Conservation (phyloP, 2,797 vertebrate species). For the Amblyopsis hoosieri region DNA sequence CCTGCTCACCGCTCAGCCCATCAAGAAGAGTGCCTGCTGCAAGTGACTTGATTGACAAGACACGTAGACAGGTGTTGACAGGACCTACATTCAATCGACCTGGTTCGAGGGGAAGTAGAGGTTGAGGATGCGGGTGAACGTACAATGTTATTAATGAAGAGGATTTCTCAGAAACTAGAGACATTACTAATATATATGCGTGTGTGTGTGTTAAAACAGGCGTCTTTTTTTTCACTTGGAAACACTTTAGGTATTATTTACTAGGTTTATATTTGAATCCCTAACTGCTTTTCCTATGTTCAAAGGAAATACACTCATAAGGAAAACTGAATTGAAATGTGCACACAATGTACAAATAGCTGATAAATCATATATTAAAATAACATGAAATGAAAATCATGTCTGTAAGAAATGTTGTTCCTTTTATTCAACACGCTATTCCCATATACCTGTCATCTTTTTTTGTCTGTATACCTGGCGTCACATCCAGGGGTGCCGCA, state of each 20-base stretch:
- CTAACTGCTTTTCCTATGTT: neutral
- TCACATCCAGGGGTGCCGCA: no score
- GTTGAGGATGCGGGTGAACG: neutral
- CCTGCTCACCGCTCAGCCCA: constrained; percentile 66
- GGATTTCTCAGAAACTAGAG: neutral
- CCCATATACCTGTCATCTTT: constrained; percentile 12
- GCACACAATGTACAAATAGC: no score
- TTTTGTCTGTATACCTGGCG: neutral
- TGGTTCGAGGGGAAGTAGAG: no score
- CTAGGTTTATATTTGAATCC: neutral
- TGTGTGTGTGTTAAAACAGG: neutral
- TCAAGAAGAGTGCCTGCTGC: constrained; percentile 88
- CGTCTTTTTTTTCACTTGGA: constrained; percentile 10
- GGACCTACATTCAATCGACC: neutral
- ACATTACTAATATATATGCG: neutral
- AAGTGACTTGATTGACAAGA: constrained; percentile 45
- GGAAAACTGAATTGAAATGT: neutral
- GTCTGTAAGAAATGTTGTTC: constrained; percentile 7
- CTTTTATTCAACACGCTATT: constrained; percentile 56
- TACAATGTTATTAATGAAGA: constrained; percentile 8
- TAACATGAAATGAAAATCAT: constrained; percentile 15
- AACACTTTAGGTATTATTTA: neutral
- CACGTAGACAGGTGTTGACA: neutral
- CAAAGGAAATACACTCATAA: neutral
- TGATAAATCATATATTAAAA: constrained; percentile 10